Evolutionary conservation across 2,113 vertebrate genomes (phyloP).

Genomic region (Morone chrysops): DNA sequence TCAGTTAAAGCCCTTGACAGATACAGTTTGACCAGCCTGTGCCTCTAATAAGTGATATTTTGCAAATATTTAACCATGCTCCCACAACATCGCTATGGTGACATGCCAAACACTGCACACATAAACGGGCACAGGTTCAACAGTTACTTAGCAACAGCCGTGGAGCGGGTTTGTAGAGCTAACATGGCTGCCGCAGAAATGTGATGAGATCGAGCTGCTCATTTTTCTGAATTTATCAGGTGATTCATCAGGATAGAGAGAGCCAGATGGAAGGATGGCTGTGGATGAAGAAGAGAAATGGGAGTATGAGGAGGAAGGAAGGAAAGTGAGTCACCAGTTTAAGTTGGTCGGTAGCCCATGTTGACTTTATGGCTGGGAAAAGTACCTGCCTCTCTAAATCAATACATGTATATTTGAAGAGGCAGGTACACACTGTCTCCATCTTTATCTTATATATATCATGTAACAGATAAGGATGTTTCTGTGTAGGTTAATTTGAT

Average conservation of each 20-base stretch:
- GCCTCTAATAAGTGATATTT: constrained; percentile 62
- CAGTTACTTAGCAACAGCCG: constrained; percentile 60
- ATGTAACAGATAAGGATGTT: constrained; percentile 37
- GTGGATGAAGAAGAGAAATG: not conserved
- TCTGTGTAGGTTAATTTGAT: not conserved
- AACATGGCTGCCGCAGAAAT: constrained; percentile 43
- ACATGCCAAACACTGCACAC: constrained; percentile 71
- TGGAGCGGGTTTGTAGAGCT: constrained; percentile 49
- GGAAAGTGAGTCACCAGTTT: constrained; percentile 62
- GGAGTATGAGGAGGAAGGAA: constrained; percentile 33
- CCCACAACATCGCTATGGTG: constrained; percentile 67
- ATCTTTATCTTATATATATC: constrained; percentile 21
- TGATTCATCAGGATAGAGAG: constrained; percentile 44
- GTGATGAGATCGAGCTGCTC: constrained; percentile 25
- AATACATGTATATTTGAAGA: not conserved
- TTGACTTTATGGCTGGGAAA: constrained; percentile 70
- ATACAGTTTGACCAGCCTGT: constrained; percentile 32
- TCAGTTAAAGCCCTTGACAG: constrained; percentile 3
- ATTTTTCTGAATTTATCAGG: constrained; percentile 26
- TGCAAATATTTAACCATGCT: constrained; percentile 76
- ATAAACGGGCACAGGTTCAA: constrained; percentile 44
- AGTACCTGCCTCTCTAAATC: constrained; percentile 72
- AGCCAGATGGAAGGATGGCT: not conserved
- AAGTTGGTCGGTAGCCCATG: constrained; percentile 48
- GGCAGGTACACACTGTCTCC: constrained; percentile 18